Evolutionary conservation across 1,140 invertebrate genomes (phyloP).

Genomic region (Formica exsecta): DNA sequence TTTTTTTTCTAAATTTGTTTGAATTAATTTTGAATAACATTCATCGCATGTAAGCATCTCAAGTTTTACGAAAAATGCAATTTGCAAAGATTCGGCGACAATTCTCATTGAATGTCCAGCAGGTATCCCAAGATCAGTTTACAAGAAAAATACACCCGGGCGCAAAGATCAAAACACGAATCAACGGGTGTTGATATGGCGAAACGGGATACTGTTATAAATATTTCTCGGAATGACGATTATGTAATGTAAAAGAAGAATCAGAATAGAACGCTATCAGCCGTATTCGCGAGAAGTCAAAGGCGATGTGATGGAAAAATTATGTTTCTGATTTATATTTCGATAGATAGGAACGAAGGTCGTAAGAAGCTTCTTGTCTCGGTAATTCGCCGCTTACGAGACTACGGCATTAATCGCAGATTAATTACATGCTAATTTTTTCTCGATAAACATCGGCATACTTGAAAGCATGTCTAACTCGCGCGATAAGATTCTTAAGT

Average conservation of each 20-base stretch:
- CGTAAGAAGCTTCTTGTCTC: neutral
- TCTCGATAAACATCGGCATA: conserved; percentile 40
- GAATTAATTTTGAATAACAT: neutral
- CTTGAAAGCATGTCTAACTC: conserved; percentile 22
- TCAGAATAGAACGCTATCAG: conserved; percentile 56
- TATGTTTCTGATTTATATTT: neutral
- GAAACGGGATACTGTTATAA: conserved; percentile 30
- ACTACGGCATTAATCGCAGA: conserved; percentile 33
- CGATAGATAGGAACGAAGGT: neutral
- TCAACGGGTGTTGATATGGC: neutral
- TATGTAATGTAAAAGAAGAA: conserved; percentile 24
- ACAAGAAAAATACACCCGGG: conserved; percentile 24
- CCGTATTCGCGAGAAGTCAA: conserved; percentile 48
- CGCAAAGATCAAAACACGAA: conserved; percentile 33
- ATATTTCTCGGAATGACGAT: conserved; percentile 33
- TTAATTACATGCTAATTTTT: conserved; percentile 74
- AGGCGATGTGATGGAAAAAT: conserved; percentile 33
- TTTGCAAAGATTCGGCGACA: neutral
- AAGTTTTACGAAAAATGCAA: neutral
- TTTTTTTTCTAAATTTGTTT: no score
- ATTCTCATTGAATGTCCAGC: neutral
- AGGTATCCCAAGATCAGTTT: neutral
- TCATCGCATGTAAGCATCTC: neutral
- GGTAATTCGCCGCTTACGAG: neutral
- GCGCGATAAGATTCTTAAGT: conserved; percentile 74